Base-by-base conservation (phyloP, 92 coral and sea anemone genomes). In the Epizoanthus fatuus region DNA sequence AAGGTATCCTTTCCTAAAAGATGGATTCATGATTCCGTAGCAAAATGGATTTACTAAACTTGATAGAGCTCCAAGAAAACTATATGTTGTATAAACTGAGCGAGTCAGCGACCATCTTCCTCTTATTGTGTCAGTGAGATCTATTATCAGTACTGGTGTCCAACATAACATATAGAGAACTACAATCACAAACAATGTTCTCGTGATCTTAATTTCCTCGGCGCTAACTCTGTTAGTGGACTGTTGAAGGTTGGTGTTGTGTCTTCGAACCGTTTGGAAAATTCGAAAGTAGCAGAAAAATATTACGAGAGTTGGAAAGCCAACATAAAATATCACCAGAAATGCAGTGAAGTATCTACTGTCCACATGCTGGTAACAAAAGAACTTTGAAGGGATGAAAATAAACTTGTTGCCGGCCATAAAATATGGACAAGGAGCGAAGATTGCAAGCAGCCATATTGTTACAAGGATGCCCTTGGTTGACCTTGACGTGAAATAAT, bases 301-400 rank as follows among this genome's bases (percentile, higher is more conserved):
- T 7, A 91, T 79, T 49, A 54, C 52, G 1, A 71, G 37, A 7
- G 70, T 15, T 4, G 95, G 95, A 44, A 88, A 63, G 1, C 84
- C 95, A 14, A 84, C 67, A 42, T 82, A 84, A 12, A 80, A 47
- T 4, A 79, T 63, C 3, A 72, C 84, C 70, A 88, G 15, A 38
- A 64, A 80, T 0, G 87, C 77, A 12, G 87, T 80, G 47, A 57
- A 88, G 57, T 75, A 63, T 11, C 87, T 80, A 7, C 75, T 75
- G 16, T 84, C 71, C 57, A 84, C 63, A 20, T 67, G 76, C 3
- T 70, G 35, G 67, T 91, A 91, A 52, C 95, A 80, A 59, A 91
- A 86, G 74, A 72, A 87, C 79, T 91, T 91, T 6, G 69, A 83
- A 3, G 94, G 94, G 63, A 87, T 91, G 78, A 91, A 91, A 7